Conservation (phyloP, 1,140 invertebrate genomes). For the Danaus melanippus region DNA sequence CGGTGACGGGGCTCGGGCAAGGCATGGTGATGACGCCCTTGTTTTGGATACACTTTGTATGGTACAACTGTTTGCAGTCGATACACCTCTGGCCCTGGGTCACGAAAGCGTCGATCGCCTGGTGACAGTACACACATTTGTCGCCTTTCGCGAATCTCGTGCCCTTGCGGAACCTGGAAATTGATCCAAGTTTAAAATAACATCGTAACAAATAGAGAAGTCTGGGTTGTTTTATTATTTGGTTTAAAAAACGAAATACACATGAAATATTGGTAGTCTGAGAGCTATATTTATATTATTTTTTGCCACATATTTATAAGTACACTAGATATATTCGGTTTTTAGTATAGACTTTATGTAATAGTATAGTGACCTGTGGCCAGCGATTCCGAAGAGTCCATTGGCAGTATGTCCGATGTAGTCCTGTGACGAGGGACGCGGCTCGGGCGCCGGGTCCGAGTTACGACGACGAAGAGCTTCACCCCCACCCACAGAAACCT, state of each 20-base stretch:
- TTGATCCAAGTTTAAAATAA: neutral
- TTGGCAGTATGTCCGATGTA: conserved; percentile 64
- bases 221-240: too few relatives aligned
- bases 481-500: conserved; percentile 47
- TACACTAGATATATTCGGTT: too few relatives aligned
- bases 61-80: conserved; percentile 87
- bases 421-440: conserved; percentile 41
- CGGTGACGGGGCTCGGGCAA: conserved; percentile 67
- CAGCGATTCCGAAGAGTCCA: conserved; percentile 77
- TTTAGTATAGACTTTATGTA: neutral
- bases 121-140: conserved; percentile 81
- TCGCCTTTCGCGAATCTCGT: conserved; percentile 83
- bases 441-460: conserved; percentile 79
- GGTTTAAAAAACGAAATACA: too few relatives aligned
- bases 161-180: conserved; percentile 78
- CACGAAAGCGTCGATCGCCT: conserved; percentile 85
- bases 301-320: neutral
- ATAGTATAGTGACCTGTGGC: conserved; percentile 68
- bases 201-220: too few relatives aligned
- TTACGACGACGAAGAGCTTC: conserved; percentile 78
- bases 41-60: conserved; percentile 90
- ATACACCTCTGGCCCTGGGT: conserved; percentile 88
- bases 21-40: conserved; percentile 81
- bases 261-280: too few relatives aligned
- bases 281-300: neutral